Evolutionary conservation across 2,797 vertebrate species (phyloP).

Genomic region (Lerista edwardsae): DNA sequence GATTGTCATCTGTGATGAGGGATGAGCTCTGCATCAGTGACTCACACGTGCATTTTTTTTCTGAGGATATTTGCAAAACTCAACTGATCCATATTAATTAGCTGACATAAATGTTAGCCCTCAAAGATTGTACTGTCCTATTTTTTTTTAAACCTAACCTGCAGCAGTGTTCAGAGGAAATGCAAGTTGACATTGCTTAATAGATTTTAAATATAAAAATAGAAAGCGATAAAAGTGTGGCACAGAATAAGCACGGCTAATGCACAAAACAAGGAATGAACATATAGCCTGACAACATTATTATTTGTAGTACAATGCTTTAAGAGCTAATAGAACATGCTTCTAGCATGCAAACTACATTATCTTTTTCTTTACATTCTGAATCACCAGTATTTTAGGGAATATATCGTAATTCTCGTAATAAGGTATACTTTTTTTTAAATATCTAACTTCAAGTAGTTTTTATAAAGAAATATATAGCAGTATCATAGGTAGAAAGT

Average conservation of each 20-base stretch:
- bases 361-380: slow-evolving; percentile 46
- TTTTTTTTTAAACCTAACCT: slow-evolving; percentile 69
- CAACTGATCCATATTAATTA: slow-evolving; percentile 74
- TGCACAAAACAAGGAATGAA: slow-evolving; percentile 67
- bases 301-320: slow-evolving; percentile 66
- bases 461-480: neutral
- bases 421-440: slow-evolving; percentile 57
- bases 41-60: slow-evolving; percentile 36
- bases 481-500: neutral
- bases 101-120: slow-evolving; percentile 69
- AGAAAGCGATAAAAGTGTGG: slow-evolving; percentile 74
- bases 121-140: slow-evolving; percentile 64
- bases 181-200: slow-evolving; percentile 73
- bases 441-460: slow-evolving; percentile 10
- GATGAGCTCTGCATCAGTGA: slow-evolving; percentile 55
- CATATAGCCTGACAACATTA: slow-evolving; percentile 65
- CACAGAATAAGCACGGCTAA: slow-evolving; percentile 69
- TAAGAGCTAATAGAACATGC: slow-evolving; percentile 70
- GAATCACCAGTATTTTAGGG: slow-evolving; percentile 59
- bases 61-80: slow-evolving; percentile 62
- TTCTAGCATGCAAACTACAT: slow-evolving; percentile 61
- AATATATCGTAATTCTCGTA: slow-evolving; percentile 56
- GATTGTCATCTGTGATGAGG: slow-evolving; percentile 29
- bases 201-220: slow-evolving; percentile 74
- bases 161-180: slow-evolving; percentile 71